Percentiles rank a stretch among this genome's conserved stretches.
Conservation (phyloP, 2,113 vertebrate genomes). For the Larimichthys crocea region DNA sequence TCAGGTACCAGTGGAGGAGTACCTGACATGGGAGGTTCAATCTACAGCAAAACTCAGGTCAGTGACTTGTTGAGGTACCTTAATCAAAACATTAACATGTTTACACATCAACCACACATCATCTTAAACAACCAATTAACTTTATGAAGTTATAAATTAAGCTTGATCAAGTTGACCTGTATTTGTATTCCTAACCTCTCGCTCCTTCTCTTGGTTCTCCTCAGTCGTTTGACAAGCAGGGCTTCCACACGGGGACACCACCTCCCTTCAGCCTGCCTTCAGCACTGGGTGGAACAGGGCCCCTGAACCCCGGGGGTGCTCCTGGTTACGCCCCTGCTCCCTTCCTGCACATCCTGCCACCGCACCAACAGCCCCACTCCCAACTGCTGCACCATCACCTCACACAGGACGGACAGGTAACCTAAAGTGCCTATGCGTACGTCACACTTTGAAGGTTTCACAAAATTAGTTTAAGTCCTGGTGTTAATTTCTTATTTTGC, state of each 20-base stretch:
- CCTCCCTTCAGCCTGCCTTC: conserved; percentile 96
- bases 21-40: conserved; percentile 93
- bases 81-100: not conserved
- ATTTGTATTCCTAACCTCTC: not conserved
- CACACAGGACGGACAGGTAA: conserved; percentile 84
- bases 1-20: conserved; percentile 90
- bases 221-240: conserved; percentile 97
- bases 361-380: conserved; percentile 96
- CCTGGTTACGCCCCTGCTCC: conserved; percentile 92
- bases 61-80: conserved; percentile 64
- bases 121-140: not conserved
- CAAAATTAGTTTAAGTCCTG: not conserved
- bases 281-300: conserved; percentile 91
- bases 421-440: not conserved
- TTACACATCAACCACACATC: not conserved
- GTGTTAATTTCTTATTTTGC: not conserved
- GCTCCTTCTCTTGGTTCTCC: not conserved
- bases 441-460: not conserved
- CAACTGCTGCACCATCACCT: conserved; percentile 94
- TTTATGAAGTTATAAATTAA: not conserved
- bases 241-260: conserved; percentile 94
- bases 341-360: conserved; percentile 94
- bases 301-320: conserved; percentile 91
- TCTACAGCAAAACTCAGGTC: conserved; percentile 97
- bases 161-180: not conserved